These are phyloP conservation scores for Zaprionus davidi DNA, from an alignment of 1,140 invertebrate species.

Conservation along the genomic window DNA sequence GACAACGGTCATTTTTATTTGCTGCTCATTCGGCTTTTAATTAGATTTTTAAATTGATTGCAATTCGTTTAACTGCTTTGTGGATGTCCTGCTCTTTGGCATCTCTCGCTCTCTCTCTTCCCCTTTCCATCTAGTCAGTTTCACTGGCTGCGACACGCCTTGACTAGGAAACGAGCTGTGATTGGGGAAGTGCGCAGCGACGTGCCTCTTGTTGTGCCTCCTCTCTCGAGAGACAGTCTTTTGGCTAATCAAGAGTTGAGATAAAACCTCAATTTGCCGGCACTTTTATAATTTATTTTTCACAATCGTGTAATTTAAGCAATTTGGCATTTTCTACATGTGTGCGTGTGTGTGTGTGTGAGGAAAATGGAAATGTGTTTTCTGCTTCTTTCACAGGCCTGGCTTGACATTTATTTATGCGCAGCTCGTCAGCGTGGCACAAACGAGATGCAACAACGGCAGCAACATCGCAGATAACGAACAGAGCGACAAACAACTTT, in stretches of 20 bases:
- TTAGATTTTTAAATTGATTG: constrained; percentile 9
- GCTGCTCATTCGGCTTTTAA: constrained; percentile 12
- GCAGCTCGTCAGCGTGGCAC: constrained; percentile 65
- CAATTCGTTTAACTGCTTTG: background rate
- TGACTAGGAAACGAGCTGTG: constrained; percentile 15
- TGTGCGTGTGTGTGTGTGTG: background rate
- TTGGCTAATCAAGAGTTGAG: constrained; percentile 24
- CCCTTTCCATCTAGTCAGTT: background rate
- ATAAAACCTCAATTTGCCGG: constrained; percentile 34
- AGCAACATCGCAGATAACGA: constrained; percentile 29
- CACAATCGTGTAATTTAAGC: constrained; percentile 65
- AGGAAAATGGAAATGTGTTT: constrained; percentile 49
- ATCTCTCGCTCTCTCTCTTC: background rate
- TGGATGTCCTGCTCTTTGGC: background rate
- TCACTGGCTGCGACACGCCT: background rate
- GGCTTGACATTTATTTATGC: constrained; percentile 65
- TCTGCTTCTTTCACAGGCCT: constrained; percentile 54
- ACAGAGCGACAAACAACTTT: constrained; percentile 36
- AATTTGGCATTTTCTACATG: constrained; percentile 40
- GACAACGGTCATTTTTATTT: constrained; percentile 35
- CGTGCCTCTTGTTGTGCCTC: background rate
- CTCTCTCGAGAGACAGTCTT: background rate
- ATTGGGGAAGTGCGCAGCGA: constrained; percentile 17
- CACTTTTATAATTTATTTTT: constrained; percentile 54
- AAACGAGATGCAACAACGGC: constrained; percentile 40